These are phyloP conservation scores for Lasius fuliginosus DNA, from an alignment of 2,888 invertebrate genomes.

Conservation along the genomic window DNA sequence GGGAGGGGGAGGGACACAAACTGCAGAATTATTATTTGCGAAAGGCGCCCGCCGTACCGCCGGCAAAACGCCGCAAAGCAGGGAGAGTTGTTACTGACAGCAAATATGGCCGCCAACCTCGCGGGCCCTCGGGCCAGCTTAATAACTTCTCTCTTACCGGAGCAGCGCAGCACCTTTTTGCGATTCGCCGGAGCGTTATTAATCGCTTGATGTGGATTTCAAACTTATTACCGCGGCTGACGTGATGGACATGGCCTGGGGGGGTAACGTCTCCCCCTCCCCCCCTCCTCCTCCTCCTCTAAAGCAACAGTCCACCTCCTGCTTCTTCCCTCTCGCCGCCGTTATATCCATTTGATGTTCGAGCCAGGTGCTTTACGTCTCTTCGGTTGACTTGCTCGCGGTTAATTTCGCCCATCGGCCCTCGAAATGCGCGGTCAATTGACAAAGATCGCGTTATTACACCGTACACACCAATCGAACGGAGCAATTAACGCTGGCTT, in stretches of 20 bases:
- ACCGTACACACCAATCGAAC: conserved; percentile 41
- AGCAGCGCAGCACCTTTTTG: conserved; percentile 81
- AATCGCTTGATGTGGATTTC: conserved; percentile 85
- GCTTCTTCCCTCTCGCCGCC: conserved; percentile 27
- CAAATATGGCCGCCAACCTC: conserved; percentile 81
- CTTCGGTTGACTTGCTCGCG: conserved; percentile 55
- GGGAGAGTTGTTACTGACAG: conserved; percentile 83
- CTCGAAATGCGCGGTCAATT: conserved; percentile 53
- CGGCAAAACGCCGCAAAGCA: conserved; percentile 65
- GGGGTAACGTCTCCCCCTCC: conserved; percentile 67
- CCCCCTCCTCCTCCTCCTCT: not conserved
- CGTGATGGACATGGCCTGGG: conserved; percentile 79
- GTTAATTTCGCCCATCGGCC: conserved; percentile 50
- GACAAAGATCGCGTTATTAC: conserved; percentile 57
- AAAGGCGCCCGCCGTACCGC: conserved; percentile 68
- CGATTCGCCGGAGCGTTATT: conserved; percentile 84
- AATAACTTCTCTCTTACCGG: conserved; percentile 77
- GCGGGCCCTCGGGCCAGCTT: conserved; percentile 79
- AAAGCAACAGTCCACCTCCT: conserved; percentile 25
- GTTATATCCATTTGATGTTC: conserved; percentile 78
- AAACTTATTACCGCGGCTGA: conserved; percentile 83
- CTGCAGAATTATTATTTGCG: conserved; percentile 73
- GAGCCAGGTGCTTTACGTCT: conserved; percentile 77
- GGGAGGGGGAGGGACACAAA: conserved; percentile 47
- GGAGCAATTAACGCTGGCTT: conserved; percentile 46